These are phyloP conservation scores for Zaprionus ornatus DNA, from an alignment of 1,140 invertebrate genomes.

Conservation along the genomic window DNA sequence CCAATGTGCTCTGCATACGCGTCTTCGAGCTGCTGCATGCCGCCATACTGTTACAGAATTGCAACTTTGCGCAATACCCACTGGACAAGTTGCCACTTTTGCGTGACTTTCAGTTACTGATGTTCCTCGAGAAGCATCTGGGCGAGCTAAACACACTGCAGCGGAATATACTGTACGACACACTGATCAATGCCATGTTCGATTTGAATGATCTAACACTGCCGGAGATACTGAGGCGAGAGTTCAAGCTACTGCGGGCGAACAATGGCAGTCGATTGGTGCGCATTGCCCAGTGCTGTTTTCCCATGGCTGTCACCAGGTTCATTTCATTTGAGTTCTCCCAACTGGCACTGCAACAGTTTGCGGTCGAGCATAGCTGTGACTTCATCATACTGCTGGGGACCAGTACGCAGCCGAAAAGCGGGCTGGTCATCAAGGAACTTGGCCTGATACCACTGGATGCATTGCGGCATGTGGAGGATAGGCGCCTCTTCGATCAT, in stretches of 20 bases:
- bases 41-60: constrained; percentile 89
- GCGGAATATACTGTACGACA: constrained; percentile 83
- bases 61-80: constrained; percentile 86
- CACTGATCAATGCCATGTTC: constrained; percentile 85
- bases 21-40: constrained; percentile 84
- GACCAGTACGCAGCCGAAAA: constrained; percentile 47
- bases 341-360: constrained; percentile 83
- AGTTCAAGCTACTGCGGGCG: constrained; percentile 71
- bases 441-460: constrained; percentile 39
- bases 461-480: constrained; percentile 82
- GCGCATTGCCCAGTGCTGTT: constrained; percentile 84
- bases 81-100: constrained; percentile 85
- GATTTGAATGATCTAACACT: constrained; percentile 85
- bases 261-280: constrained; percentile 86
- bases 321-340: constrained; percentile 84
- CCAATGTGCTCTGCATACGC: constrained; percentile 38
- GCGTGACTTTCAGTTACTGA: constrained; percentile 35
- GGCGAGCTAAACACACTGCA: constrained; percentile 18
- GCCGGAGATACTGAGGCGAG: constrained; percentile 84
- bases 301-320: constrained; percentile 85
- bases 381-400: constrained; percentile 85
- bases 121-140: constrained; percentile 84
- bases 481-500: constrained; percentile 42
- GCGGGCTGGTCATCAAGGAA: constrained; percentile 24
- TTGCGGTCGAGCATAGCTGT: constrained; percentile 82